Conservation (phyloP, 2,888 invertebrate species). For the Digitonthophagus gazella region DNA sequence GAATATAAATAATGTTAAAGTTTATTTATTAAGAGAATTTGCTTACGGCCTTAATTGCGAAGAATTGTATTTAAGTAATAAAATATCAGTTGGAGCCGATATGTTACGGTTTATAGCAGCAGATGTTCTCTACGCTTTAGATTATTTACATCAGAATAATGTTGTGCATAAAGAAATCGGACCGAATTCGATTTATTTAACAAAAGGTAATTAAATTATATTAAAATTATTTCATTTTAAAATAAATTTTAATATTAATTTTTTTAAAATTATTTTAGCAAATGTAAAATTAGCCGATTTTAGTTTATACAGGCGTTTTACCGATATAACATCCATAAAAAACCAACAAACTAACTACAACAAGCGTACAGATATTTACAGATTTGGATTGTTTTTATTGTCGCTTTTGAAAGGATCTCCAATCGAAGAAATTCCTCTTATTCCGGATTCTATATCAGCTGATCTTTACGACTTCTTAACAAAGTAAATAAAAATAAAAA, state of each 20-base stretch:
- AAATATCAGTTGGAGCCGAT: conserved; percentile 55
- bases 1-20: conserved; percentile 61
- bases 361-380: conserved; percentile 73
- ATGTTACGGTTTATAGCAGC: conserved; percentile 65
- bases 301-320: conserved; percentile 66
- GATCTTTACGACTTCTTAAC: conserved; percentile 71
- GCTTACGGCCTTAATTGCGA: conserved; percentile 54
- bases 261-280: conserved; percentile 50
- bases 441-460: conserved; percentile 60
- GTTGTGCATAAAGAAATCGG: conserved; percentile 82
- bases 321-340: conserved; percentile 55
- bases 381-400: conserved; percentile 67
- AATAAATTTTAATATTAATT: too few relatives aligned
- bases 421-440: conserved; percentile 55
- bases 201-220: conserved; percentile 54
- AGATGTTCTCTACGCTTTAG: conserved; percentile 72
- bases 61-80: conserved; percentile 55
- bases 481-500: conserved; percentile 53
- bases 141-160: conserved; percentile 77
- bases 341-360: conserved; percentile 50
- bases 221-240: too few relatives aligned
- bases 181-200: conserved; percentile 71
- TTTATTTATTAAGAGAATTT: conserved; percentile 71
- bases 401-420: conserved; percentile 61
- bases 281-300: conserved; percentile 65